Evolutionary conservation across 2,888 invertebrate genomes (phyloP), one percentile per base, ranked within the genome.

Genomic region (Ochlodes sylvanus): DNA sequence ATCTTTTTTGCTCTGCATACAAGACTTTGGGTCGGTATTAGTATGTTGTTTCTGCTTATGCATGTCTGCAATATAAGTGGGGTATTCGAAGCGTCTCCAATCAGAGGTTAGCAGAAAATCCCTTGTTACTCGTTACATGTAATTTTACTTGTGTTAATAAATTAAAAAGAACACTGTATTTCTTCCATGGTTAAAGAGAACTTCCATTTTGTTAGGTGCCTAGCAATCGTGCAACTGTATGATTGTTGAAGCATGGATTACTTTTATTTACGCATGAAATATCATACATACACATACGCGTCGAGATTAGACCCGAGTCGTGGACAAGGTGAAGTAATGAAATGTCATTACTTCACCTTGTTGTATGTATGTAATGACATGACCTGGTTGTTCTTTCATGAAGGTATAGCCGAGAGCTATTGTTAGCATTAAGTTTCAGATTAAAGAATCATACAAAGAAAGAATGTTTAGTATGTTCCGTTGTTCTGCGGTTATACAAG

Each of bases 301-400:
- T 34, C 14, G 47, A 67, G 67, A 67, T 67, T 61, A 67, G 15
- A 27, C n/a, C 3, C 52, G 52, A 54, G 19, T 61, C 27, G 61
- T 55, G 50, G 67, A 61, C 61, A 61, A 61, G 55, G 61, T 67
- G 61, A 61, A 56, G 47, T 34, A 67, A 67, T 55, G 61, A 67
- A 54, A 61, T n/a, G n/a, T n/a, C n/a, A n/a, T n/a, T n/a, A n/a
- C n/a, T n/a, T n/a, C n/a, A n/a, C n/a, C n/a, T n/a, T n/a, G n/a
- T n/a, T n/a, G n/a, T n/a, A n/a, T n/a, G n/a, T n/a, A n/a, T n/a
- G n/a, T n/a, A n/a, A n/a, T 67, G 55, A 61, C 15, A 54, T 44
- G 60, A 10, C 34, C 52, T 60, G 50, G 52, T 34, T 55, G 55
- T 44, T 61, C 61, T 38, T 55, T 61, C 19, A 38, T 15, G 54